phyloP scores from a whole-genome alignment of 2,888 invertebrate genomes.

The Volucella inanis region DNA sequence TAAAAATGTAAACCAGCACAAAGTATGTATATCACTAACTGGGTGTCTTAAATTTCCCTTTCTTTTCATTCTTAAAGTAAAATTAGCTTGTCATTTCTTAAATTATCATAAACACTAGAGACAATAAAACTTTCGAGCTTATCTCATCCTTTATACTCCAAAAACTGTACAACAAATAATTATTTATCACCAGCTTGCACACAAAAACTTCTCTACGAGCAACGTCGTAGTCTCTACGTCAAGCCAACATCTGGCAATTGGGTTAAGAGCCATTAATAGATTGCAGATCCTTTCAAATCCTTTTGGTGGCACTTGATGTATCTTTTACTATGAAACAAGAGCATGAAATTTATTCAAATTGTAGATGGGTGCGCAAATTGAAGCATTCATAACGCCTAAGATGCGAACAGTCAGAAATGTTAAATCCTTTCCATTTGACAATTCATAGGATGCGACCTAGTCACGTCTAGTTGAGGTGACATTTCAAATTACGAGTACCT shows the following conservation, averaged over 20 bases:
- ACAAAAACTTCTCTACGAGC: slow-evolving; percentile 5
- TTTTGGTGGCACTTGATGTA: background rate
- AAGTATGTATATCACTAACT: too few relatives aligned
- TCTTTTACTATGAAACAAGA: background rate
- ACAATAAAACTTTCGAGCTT: slow-evolving; percentile 13
- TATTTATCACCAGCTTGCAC: slow-evolving; percentile 39
- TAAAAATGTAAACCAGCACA: too few relatives aligned
- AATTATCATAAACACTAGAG: background rate
- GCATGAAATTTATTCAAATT: slow-evolving; percentile 49
- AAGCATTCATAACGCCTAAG: background rate
- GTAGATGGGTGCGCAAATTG: slow-evolving; percentile 18
- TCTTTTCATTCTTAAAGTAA: too few relatives aligned
- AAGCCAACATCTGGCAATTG: slow-evolving; percentile 50
- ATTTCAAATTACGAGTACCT: slow-evolving; percentile 9
- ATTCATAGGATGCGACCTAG: slow-evolving; percentile 28
- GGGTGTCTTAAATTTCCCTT: too few relatives aligned
- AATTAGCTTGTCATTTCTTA: background rate
- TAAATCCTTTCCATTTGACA: slow-evolving; percentile 2
- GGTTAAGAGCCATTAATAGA: slow-evolving; percentile 51
- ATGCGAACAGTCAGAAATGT: slow-evolving; percentile 1
- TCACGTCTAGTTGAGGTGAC: slow-evolving; percentile 20
- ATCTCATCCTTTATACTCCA: background rate
- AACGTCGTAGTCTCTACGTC: too few relatives aligned
- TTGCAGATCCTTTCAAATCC: slow-evolving; percentile 26
- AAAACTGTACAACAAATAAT: slow-evolving; percentile 18